Evolutionary conservation across 37 sponge, comb jelly and placozoan species (phyloP).

Genomic region (Halisarca cf. caerulea): DNA sequence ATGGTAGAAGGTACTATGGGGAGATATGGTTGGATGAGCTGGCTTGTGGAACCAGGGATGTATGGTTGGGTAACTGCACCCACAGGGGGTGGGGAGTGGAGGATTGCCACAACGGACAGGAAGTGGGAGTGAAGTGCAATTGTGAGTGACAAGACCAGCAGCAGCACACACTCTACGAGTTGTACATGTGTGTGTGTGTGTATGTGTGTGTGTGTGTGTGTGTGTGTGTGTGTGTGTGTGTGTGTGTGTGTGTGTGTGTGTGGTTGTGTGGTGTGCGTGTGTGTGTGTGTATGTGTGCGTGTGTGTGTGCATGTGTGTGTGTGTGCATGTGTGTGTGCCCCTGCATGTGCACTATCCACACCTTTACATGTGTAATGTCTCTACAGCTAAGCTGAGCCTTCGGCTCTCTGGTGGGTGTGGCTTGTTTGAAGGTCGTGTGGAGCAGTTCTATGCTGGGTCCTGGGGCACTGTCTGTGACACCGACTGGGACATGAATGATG

Average conservation of each 20-base stretch:
- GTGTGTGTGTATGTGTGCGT: not conserved
- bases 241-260: not conserved
- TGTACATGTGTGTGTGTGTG: not conserved
- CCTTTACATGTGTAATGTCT: not conserved
- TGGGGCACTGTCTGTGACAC: too few relatives aligned
- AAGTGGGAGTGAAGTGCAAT: not conserved
- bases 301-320: not conserved
- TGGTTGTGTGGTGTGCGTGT: too few relatives aligned
- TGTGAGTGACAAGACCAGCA: not conserved
- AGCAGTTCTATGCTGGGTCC: too few relatives aligned
- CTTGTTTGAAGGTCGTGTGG: too few relatives aligned
- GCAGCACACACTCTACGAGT: not conserved
- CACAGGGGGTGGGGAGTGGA: constrained; percentile 19
- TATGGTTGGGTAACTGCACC: not conserved
- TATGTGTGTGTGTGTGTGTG: too few relatives aligned
- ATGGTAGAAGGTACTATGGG: not conserved
- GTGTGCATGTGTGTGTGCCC: too few relatives aligned
- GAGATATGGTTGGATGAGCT: not conserved
- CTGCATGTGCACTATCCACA: too few relatives aligned
- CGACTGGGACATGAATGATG: too few relatives aligned
- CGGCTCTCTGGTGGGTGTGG: too few relatives aligned
- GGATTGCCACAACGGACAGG: not conserved
- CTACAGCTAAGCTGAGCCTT: not conserved
- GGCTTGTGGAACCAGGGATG: not conserved
- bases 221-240: constrained; percentile 8